Conservation (phyloP, 2,888 invertebrate genomes). For the Chalcis sispes region DNA sequence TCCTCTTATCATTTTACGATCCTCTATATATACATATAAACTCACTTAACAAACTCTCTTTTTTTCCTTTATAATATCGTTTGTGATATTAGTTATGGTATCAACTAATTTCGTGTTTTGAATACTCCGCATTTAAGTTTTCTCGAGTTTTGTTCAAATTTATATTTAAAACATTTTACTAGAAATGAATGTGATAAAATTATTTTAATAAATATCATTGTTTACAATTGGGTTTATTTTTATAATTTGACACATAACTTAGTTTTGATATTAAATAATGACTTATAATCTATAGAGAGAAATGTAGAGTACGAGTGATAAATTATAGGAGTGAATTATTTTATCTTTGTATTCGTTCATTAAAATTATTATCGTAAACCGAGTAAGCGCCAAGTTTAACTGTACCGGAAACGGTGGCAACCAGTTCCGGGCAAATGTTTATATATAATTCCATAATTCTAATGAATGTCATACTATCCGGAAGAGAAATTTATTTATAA, state of each 20-base stretch:
- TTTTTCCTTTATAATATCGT: slow-evolving; percentile 1
- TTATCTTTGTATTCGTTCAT: slow-evolving; percentile 51
- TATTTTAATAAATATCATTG: background rate
- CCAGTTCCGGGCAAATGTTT: slow-evolving; percentile 69
- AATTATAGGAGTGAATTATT: slow-evolving; percentile 30
- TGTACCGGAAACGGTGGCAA: slow-evolving; percentile 66
- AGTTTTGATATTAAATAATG: background rate
- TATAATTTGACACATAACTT: background rate
- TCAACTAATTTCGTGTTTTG: too few species aligned
- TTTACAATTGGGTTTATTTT: background rate
- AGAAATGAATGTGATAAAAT: too few species aligned
- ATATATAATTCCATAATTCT: slow-evolving; percentile 65
- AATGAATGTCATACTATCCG: slow-evolving; percentile 23
- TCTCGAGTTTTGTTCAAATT: too few species aligned
- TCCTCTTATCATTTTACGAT: slow-evolving; percentile 54
- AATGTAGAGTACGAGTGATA: slow-evolving; percentile 31
- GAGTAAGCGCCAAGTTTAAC: slow-evolving; percentile 58
- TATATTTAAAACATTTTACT: too few species aligned
- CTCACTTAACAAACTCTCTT: slow-evolving; percentile 23
- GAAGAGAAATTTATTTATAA: slow-evolving; percentile 14
- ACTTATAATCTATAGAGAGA: slow-evolving; percentile 8
- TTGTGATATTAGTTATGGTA: background rate
- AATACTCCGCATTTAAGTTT: too few species aligned
- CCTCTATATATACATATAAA: slow-evolving; percentile 30
- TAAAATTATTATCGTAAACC: slow-evolving; percentile 58